Conservation (phyloP, 2,888 invertebrate species). For the Zootermopsis nevadensis region DNA sequence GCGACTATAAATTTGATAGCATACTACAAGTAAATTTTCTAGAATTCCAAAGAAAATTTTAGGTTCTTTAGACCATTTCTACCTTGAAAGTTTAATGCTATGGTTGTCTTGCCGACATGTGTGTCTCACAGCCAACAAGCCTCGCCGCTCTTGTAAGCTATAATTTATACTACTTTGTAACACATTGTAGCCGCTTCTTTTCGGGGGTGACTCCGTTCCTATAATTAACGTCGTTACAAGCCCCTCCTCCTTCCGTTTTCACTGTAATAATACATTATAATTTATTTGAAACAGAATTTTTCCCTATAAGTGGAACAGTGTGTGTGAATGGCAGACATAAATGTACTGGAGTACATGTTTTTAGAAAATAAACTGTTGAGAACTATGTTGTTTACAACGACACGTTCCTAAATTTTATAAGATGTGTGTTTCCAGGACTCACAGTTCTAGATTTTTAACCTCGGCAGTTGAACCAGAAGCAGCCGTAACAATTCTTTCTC, state of each 20-base stretch:
- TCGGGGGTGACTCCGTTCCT: slow-evolving; percentile 16
- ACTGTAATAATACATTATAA: slow-evolving; percentile 23
- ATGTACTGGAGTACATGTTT: no score
- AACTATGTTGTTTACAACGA: no score
- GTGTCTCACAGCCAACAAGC: slow-evolving; percentile 4
- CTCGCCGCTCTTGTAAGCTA: slow-evolving; percentile 29
- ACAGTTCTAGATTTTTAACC: not conserved
- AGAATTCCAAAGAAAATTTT: not conserved
- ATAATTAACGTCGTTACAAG: slow-evolving; percentile 31
- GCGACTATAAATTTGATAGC: no score
- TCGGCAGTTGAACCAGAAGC: not conserved
- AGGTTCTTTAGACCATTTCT: slow-evolving; percentile 12
- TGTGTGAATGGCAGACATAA: no score
- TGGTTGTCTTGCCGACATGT: slow-evolving; percentile 14
- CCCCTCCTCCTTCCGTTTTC: slow-evolving; percentile 16
- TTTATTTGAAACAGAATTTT: slow-evolving; percentile 32
- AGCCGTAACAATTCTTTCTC: not conserved
- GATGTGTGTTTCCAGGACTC: no score
- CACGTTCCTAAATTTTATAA: no score
- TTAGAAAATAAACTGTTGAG: no score
- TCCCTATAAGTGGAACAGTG: not conserved
- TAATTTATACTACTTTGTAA: slow-evolving; percentile 37
- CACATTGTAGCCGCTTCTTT: slow-evolving; percentile 7
- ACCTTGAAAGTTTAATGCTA: not conserved
- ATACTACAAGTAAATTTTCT: no score